Evolutionary conservation across 2,113 vertebrate species (phyloP).

Genomic region (Delphinapterus leucas): DNA sequence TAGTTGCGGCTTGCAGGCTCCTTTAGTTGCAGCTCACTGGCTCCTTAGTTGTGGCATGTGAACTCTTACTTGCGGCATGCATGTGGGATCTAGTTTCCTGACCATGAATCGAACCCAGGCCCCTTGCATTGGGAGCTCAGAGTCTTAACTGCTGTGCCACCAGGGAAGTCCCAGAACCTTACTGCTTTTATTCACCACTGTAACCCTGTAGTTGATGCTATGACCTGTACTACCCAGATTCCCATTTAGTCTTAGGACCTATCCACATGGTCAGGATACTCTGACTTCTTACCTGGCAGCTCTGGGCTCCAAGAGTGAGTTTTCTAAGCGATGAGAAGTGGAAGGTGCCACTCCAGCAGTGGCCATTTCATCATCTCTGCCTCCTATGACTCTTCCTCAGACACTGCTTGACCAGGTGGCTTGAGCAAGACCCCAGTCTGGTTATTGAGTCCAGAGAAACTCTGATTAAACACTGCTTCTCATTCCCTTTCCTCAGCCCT

Average conservation of each 20-base stretch:
- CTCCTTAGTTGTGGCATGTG: no score
- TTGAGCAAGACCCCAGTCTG: slow-evolving; percentile 7
- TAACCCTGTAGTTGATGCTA: background rate
- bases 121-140: no score
- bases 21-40: no score
- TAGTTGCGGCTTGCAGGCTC: no score
- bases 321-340: background rate
- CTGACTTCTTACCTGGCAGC: background rate
- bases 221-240: background rate
- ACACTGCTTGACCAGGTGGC: slow-evolving; percentile 81
- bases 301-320: background rate
- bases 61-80: no score
- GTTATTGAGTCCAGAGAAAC: slow-evolving; percentile 53
- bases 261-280: background rate
- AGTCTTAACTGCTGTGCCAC: no score
- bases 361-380: slow-evolving; percentile 88
- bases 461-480: slow-evolving; percentile 67
- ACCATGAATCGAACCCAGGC: no score
- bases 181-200: background rate
- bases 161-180: background rate
- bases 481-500: slow-evolving; percentile 40
- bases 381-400: slow-evolving; percentile 89
- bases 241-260: background rate
- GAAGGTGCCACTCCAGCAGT: slow-evolving; percentile 74
- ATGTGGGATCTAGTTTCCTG: no score